Evolutionary conservation across 2,797 vertebrate genomes (phyloP).

Genomic region (Taeniopygia guttata): DNA sequence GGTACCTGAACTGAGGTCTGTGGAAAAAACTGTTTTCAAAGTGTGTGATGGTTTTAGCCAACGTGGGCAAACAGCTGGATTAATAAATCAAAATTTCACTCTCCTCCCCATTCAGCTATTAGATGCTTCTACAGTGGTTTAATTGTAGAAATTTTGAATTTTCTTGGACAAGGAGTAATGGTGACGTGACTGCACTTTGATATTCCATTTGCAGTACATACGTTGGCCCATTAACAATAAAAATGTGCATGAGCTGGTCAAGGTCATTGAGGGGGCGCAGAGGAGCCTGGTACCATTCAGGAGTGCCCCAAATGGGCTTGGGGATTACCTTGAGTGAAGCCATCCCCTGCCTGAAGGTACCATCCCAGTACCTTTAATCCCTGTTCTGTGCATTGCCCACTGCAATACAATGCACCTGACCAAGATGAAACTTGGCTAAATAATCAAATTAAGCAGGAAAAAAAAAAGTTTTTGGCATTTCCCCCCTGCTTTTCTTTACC

Average conservation of each 20-base stretch:
- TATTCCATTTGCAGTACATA: not conserved
- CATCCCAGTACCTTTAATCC: not conserved
- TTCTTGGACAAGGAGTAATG: not conserved
- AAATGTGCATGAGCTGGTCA: not conserved
- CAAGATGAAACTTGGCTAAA: not conserved
- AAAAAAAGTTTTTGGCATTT: fast-evolving
- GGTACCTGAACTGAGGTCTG: not conserved
- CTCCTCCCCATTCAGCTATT: not conserved
- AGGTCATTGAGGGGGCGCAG: not conserved
- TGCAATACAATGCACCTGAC: not conserved
- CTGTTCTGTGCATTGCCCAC: not conserved
- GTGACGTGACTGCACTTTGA: not conserved
- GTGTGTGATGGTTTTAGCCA: not conserved
- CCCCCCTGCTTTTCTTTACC: not conserved
- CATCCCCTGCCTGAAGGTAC: not conserved
- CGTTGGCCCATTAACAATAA: not conserved
- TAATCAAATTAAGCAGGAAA: not conserved
- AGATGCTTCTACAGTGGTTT: not conserved
- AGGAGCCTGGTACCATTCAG: not conserved
- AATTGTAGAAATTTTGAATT: not conserved
- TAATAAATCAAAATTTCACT: not conserved
- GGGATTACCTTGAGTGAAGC: not conserved
- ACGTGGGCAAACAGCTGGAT: not conserved
- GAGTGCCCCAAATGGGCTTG: fast-evolving
- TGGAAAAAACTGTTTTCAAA: fast-evolving